Base-by-base conservation (phyloP, 2,113 vertebrate genomes). In the Oreotrochilus melanogaster region DNA sequence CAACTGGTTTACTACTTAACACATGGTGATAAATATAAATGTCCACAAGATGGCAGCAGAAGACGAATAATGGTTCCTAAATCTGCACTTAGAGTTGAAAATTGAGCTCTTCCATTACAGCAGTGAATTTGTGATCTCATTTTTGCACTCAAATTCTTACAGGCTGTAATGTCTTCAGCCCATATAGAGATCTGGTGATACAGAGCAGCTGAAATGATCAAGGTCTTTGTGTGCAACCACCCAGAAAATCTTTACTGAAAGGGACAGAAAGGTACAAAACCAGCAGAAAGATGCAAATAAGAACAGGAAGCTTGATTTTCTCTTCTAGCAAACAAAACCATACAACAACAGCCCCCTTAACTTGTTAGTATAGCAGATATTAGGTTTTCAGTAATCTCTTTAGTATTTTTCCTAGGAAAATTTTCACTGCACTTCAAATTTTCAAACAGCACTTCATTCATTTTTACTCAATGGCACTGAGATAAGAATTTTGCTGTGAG, bases 41-140 rank as follows among this genome's bases (percentile, higher is more conserved):
- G 18, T 5, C 85, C 95, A 5, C 51, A 60, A 79, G 95, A 86
- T 89, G 94, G 92, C 96, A 96, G 90, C 90, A 96, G 69, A 95
- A 90, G 60, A 88, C 78, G 24, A 45, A 23, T 28, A 75, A 28
- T 1, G 2, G 14, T 53, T 15, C 17, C 43, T 48, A n/a, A 43
- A 6, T 3, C 8, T 7, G 11, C 33, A 6, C 4, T 12, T 24
- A 56, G 14, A 11, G 22, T 21, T 3, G 3, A 80, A 53, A 90
- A 62, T 18, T 2, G 13, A 42, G 58, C 47, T 58, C 12, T 31
- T 58, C 14, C 31, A 8, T 42, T 78, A 60, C 37, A 51, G 60
- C 71, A 27, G 19, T 57, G 48, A 54, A 79, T 74, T 74, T 35
- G 37, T 72, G 35, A 73, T 10, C 8, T 30, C 48, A 37, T 48